Conservation (phyloP, 2,113 vertebrate genomes). For the Dendrocopos noguchii region DNA sequence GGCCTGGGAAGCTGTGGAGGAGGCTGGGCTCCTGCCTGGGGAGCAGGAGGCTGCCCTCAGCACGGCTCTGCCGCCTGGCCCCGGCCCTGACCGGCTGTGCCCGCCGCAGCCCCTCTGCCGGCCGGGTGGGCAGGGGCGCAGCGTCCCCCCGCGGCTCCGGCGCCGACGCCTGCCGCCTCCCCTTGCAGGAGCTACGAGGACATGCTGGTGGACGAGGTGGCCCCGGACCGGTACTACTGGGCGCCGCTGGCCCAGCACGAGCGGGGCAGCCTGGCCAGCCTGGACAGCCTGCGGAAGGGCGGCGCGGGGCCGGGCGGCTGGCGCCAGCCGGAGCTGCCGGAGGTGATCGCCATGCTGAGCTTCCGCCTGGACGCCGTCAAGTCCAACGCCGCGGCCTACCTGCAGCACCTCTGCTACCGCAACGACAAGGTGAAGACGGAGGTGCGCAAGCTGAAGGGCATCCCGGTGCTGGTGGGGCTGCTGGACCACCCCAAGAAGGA, state of each 20-base stretch:
- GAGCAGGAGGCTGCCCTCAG: neutral
- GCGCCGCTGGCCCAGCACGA: constrained; percentile 91
- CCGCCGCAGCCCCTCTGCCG: neutral
- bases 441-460: constrained; percentile 92
- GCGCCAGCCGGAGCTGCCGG: constrained; percentile 94
- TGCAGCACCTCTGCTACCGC: constrained; percentile 95
- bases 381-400: constrained; percentile 92
- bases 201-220: constrained; percentile 89
- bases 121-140: neutral
- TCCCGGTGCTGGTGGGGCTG: constrained; percentile 90
- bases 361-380: constrained; percentile 92
- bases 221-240: constrained; percentile 89
- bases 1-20: fast-evolving
- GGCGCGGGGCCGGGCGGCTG: constrained; percentile 76
- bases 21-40: too few relatives aligned
- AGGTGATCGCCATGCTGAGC: constrained; percentile 96
- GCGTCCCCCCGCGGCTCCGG: fast-evolving
- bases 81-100: neutral
- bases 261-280: constrained; percentile 90
- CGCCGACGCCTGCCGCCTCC: neutral
- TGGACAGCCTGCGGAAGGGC: constrained; percentile 93
- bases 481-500: constrained; percentile 95
- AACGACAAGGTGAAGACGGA: constrained; percentile 97
- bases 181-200: constrained; percentile 88
- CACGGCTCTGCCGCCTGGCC: neutral